These are phyloP conservation scores for Machimus atricapillus DNA, from an alignment of 2,888 invertebrate genomes.

Conservation along the genomic window DNA sequence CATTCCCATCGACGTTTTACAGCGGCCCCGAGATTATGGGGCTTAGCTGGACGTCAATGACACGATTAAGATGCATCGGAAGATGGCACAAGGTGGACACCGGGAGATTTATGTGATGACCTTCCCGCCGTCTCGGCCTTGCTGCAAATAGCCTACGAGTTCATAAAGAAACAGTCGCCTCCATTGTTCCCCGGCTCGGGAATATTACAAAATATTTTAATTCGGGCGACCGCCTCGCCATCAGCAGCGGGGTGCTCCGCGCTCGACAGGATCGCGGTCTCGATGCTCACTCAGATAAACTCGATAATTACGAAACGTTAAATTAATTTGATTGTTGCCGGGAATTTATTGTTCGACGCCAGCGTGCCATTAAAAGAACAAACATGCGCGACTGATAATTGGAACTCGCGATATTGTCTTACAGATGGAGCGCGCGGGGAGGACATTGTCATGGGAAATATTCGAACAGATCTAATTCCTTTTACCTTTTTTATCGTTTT, in stretches of 20 bases:
- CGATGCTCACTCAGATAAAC: constrained; percentile 31
- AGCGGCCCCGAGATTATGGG: constrained; percentile 37
- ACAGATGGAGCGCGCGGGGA: background rate
- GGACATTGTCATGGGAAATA: background rate
- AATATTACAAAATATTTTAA: constrained; percentile 34
- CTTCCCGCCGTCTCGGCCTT: background rate
- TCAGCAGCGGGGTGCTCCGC: background rate
- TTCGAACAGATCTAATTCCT: background rate
- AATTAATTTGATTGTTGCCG: background rate
- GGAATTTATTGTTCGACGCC: constrained; percentile 26
- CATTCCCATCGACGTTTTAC: constrained; percentile 43
- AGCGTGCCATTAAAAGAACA: background rate
- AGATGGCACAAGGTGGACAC: constrained; percentile 39
- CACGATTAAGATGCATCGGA: constrained; percentile 41
- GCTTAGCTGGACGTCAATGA: constrained; percentile 35
- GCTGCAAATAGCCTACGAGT: background rate
- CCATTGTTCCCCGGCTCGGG: constrained; percentile 10
- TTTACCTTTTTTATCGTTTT: background rate
- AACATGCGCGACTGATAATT: background rate
- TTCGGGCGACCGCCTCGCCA: background rate
- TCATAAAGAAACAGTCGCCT: constrained; percentile 30
- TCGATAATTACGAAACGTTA: constrained; percentile 13
- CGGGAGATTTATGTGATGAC: constrained; percentile 34
- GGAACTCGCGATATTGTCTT: background rate
- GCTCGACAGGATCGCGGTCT: background rate